Evolutionary conservation across 1,140 invertebrate species (phyloP).

Genomic region (Sitodiplosis mosellana): DNA sequence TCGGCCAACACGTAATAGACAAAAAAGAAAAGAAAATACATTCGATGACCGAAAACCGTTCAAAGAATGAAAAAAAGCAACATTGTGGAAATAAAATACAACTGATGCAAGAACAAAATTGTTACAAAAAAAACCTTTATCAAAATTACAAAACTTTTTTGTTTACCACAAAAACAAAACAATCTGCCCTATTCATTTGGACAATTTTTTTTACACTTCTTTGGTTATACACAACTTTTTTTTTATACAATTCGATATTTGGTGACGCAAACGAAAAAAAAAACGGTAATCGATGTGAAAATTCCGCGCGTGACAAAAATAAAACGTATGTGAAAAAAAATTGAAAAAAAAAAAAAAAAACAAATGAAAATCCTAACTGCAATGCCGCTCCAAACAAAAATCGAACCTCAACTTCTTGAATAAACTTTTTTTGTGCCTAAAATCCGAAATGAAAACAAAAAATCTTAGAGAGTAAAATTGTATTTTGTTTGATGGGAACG

Average conservation of each 20-base stretch:
- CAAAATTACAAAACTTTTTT: no score
- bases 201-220: not conserved
- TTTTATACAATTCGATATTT: not conserved
- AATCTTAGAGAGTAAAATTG: no score
- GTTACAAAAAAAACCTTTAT: not conserved
- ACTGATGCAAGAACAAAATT: no score
- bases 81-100: no score
- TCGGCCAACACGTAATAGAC: no score
- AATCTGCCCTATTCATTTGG: not conserved
- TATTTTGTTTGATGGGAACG: not conserved
- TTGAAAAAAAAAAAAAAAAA: not conserved
- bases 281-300: not conserved
- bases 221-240: not conserved
- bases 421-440: not conserved
- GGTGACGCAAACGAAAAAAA: not conserved
- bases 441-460: constrained; percentile 6
- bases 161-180: not conserved
- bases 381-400: constrained; percentile 60
- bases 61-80: no score
- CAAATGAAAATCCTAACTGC: constrained; percentile 15
- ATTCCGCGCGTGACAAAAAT: not conserved
- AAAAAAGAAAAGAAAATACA: no score
- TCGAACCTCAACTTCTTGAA: constrained; percentile 87
- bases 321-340: not conserved
- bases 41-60: no score